Conservation (phyloP, 1,140 invertebrate species). For the Drosophila persimilis region DNA sequence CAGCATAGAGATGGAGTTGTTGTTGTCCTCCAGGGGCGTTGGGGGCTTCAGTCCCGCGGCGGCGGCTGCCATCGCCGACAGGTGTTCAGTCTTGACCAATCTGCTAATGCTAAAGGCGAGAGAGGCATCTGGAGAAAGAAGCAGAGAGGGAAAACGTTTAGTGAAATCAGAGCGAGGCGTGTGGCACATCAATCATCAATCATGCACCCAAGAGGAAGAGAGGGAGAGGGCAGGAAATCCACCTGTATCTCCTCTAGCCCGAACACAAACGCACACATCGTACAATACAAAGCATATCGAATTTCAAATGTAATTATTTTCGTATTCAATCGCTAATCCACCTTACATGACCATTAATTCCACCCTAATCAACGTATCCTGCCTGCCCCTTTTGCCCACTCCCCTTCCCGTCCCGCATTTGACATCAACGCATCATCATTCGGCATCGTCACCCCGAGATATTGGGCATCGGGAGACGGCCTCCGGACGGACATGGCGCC, state of each 20-base stretch:
- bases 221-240: slow-evolving; percentile 12
- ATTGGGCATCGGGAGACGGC: slow-evolving; percentile 32
- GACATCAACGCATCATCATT: slow-evolving; percentile 65
- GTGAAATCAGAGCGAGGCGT: slow-evolving; percentile 53
- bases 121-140: slow-evolving; percentile 84
- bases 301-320: slow-evolving; percentile 83
- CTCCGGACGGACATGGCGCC: slow-evolving; percentile 48
- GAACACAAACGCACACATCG: slow-evolving; percentile 10
- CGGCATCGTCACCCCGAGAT: slow-evolving; percentile 47
- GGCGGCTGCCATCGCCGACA: slow-evolving; percentile 84
- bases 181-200: slow-evolving; percentile 51
- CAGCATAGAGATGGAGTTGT: slow-evolving; percentile 78
- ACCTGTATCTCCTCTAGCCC: slow-evolving; percentile 41
- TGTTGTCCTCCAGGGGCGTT: slow-evolving; percentile 73
- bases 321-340: slow-evolving; percentile 82
- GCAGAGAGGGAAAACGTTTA: slow-evolving; percentile 20
- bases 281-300: slow-evolving; percentile 64
- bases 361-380: slow-evolving; percentile 80
- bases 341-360: slow-evolving; percentile 83
- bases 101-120: slow-evolving; percentile 90
- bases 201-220: slow-evolving; percentile 21
- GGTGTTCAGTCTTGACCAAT: slow-evolving; percentile 85
- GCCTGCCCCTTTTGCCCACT: background rate
- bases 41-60: slow-evolving; percentile 53
- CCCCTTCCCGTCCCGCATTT: slow-evolving; percentile 39